These are phyloP conservation scores for Ptychoptera albimana DNA, from an alignment of 2,888 invertebrate genomes.

Conservation along the genomic window DNA sequence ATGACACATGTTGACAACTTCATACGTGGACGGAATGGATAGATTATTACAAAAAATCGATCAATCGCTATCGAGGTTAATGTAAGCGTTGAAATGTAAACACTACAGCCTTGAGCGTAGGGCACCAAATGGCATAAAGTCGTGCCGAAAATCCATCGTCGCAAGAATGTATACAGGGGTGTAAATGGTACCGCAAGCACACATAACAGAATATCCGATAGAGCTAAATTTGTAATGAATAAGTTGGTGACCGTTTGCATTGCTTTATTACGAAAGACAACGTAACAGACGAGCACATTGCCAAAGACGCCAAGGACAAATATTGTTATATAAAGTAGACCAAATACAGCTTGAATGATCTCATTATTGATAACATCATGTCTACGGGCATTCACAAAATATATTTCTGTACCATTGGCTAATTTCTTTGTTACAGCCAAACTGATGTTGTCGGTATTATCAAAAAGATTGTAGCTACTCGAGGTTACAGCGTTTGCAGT, in stretches of 20 bases:
- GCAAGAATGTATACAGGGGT: conserved; percentile 69
- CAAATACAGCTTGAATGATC: conserved; percentile 56
- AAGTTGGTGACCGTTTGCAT: conserved; percentile 90
- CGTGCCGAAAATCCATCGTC: conserved; percentile 72
- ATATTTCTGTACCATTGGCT: too few species aligned
- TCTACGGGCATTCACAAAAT: not conserved
- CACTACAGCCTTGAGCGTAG: conserved; percentile 72
- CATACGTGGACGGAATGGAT: conserved; percentile 74
- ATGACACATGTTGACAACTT: conserved; percentile 55
- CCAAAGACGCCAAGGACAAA: conserved; percentile 69
- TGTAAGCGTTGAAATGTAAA: conserved; percentile 80
- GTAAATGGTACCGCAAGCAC: conserved; percentile 77
- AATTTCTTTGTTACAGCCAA: too few species aligned
- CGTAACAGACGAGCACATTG: conserved; percentile 70
- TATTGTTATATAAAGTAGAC: conserved; percentile 57
- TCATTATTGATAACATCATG: conserved; percentile 45
- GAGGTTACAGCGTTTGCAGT: too few species aligned
- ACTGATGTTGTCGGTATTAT: too few species aligned
- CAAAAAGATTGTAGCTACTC: too few species aligned
- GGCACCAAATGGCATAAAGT: conserved; percentile 72
- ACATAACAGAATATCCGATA: conserved; percentile 75
- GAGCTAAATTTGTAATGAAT: conserved; percentile 77
- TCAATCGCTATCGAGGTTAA: conserved; percentile 87
- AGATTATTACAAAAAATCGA: conserved; percentile 78
- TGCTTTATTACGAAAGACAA: conserved; percentile 64